These are phyloP conservation scores for Sebastes paucispinis DNA, from an alignment of 2,797 vertebrate species.

Conservation along the genomic window DNA sequence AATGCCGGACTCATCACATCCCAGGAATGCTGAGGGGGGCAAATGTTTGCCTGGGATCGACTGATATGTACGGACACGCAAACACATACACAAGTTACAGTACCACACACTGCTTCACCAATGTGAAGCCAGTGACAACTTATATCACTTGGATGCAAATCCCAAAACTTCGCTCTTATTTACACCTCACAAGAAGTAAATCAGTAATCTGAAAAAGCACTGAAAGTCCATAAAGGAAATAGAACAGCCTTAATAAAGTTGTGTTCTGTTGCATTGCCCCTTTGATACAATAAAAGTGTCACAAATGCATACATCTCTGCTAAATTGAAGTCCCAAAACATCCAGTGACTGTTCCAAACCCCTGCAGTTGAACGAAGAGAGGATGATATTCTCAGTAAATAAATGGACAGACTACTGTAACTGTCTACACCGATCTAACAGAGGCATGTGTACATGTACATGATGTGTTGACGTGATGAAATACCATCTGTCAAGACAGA, in stretches of 20 bases:
- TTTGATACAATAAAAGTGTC: not conserved
- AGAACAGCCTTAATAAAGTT: not conserved
- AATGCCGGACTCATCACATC: constrained; percentile 81
- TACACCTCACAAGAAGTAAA: not conserved
- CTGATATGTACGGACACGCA: constrained; percentile 51
- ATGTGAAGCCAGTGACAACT: not conserved
- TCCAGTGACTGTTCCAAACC: not conserved
- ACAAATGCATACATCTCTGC: not conserved
- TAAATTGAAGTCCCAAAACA: not conserved
- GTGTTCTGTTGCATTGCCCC: not conserved
- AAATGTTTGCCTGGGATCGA: constrained; percentile 76
- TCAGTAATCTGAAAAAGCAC: not conserved
- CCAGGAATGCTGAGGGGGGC: constrained; percentile 76
- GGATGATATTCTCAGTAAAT: not conserved
- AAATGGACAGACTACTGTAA: not conserved
- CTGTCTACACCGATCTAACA: not conserved
- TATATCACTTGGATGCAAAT: not conserved
- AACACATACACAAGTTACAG: constrained; percentile 30
- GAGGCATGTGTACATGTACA: constrained; percentile 60
- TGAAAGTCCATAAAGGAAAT: not conserved
- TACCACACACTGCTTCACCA: not conserved
- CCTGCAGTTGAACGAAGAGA: not conserved
- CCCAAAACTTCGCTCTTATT: not conserved
- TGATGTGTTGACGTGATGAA: constrained; percentile 78
- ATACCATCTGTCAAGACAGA: constrained; percentile 71